A percentile compares a stretch with the other conserved stretches of the same genome.
Conservation (phyloP, 2,888 invertebrate genomes). For the Pyrgus malvae region DNA sequence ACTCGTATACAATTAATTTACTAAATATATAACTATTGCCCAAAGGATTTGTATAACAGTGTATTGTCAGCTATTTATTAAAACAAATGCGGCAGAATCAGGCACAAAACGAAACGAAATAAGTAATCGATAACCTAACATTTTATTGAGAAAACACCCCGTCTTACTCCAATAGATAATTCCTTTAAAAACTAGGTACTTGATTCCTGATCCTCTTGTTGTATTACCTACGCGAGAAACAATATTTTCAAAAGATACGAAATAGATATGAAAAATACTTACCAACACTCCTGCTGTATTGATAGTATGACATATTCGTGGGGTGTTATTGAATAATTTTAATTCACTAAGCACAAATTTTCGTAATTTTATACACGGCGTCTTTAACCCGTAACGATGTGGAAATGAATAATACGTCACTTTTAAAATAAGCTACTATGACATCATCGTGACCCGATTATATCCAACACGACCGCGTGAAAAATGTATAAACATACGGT, state of each 20-base stretch:
- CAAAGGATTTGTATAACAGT: no score
- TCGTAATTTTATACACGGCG: neutral
- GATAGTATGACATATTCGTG: constrained; percentile 57
- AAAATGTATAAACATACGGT: constrained; percentile 14
- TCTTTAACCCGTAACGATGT: constrained; percentile 36
- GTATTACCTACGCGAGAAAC: neutral
- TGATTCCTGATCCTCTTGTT: no score
- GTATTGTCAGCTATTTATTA: no score
- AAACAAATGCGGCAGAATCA: no score
- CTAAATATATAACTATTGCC: neutral
- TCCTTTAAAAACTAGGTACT: no score
- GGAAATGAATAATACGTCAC: constrained; percentile 62
- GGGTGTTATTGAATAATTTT: constrained; percentile 24
- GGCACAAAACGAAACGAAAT: no score
- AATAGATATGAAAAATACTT: constrained; percentile 39
- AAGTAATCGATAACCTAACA: no score
- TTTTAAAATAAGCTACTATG: constrained; percentile 73
- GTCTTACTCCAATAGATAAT: no score
- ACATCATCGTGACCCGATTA: constrained; percentile 73
- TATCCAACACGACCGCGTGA: constrained; percentile 44
- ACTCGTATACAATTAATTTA: neutral
- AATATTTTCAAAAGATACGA: neutral
- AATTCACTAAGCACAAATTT: neutral
- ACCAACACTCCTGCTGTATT: constrained; percentile 58
- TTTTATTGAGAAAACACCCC: no score